A percentile compares a stretch with the other conserved stretches of the same genome.
phyloP scores from a whole-genome alignment of 1,140 invertebrate genomes.

The Euura lappo region DNA sequence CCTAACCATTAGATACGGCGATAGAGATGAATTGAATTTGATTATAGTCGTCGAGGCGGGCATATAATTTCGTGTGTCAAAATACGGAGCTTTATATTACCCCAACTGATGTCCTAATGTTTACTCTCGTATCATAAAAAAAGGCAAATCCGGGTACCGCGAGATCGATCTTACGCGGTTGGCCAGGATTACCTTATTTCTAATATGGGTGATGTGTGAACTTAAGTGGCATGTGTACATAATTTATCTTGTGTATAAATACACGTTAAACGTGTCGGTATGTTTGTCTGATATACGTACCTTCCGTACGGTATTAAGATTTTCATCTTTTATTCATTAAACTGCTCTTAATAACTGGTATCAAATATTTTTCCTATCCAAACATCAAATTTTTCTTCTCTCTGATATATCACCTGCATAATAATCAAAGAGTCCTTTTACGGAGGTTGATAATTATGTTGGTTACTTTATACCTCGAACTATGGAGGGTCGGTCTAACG shows the following conservation, averaged over 20 bases:
- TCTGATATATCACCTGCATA: background rate
- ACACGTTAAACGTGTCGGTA: no score
- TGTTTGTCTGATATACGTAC: no score
- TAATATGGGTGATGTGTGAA: no score
- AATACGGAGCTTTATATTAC: constrained; percentile 29
- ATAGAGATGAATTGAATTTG: constrained; percentile 46
- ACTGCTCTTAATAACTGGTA: background rate
- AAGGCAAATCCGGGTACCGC: background rate
- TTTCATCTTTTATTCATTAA: constrained; percentile 2
- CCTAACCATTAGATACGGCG: constrained; percentile 26
- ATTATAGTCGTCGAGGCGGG: constrained; percentile 32
- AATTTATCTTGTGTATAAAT: no score
- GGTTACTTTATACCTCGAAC: no score
- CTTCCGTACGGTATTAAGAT: background rate
- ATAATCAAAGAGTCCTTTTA: no score
- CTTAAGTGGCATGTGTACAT: no score
- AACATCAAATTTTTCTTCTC: background rate
- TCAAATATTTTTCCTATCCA: background rate
- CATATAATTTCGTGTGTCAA: constrained; percentile 47
- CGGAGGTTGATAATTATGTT: no score
- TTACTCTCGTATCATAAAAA: background rate
- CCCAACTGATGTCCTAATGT: background rate
- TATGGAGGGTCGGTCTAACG: no score
- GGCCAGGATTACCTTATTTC: no score
- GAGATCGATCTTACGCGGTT: no score